Base-by-base conservation (phyloP, 2,113 vertebrate species). In the Psittacus erithacus region DNA sequence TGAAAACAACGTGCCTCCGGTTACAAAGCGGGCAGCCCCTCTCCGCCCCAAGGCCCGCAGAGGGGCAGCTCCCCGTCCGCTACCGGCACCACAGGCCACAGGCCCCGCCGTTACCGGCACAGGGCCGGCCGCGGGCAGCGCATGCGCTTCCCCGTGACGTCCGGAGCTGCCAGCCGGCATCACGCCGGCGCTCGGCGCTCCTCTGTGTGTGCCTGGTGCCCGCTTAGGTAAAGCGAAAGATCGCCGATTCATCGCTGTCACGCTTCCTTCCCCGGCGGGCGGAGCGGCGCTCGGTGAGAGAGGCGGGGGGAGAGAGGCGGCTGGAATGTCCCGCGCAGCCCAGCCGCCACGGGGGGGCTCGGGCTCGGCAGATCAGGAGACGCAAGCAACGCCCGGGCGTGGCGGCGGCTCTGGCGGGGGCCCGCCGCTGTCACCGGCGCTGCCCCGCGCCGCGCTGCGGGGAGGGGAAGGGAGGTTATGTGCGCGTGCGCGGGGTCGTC, bases 41-140 rank as follows among this genome's bases (percentile, higher is more conserved):
- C 17, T 16, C 25, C 11, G 17, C 33, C 2, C 2, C 0, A 19
- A 19, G 35, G 6, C 11, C 11, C 17, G 15, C 15, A 11, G 5
- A 52, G 38, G 3, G 7, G 28, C 67, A 14, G 38, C 7, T 44
- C 29, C 31, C 55, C 38, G 33, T 27, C 35, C 7, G 13, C 15
- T 7, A 28, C 17, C 13, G 20, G 12, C 17, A 19, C 22, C 57
- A 20, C 33, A 4, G 7, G 11, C 23, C 47, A 49, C 47, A 13
- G 4, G 47, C 47, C 20, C 47, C 47, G 23, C 23, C 11, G 33
- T 17, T 28, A 17, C 28, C 17, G 4, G 16, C 28, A 41, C n/a
- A 3, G 8, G 13, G 15, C 46, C 11, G 8, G 15, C 1, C 10
- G 3, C 22, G 4, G 3, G 52, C 18, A 4, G 67, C 90, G 87